phyloP scores from a whole-genome alignment of 2,797 vertebrate genomes.

The Hybognathus amarus region DNA sequence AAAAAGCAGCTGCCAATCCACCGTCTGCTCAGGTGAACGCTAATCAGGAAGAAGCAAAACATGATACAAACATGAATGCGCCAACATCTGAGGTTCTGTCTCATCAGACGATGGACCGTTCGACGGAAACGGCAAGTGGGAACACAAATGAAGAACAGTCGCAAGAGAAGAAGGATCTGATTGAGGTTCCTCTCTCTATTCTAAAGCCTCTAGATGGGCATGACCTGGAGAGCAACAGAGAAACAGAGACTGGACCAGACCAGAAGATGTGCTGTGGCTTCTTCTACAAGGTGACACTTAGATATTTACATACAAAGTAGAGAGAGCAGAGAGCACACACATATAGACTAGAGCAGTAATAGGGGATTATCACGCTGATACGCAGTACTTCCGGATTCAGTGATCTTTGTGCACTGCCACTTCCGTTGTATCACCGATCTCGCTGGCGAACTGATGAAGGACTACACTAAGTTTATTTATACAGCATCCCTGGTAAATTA shows the following conservation, averaged over 20 bases:
- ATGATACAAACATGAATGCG: slow-evolving; percentile 63
- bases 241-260: slow-evolving; percentile 83
- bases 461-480: too few relatives aligned
- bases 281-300: slow-evolving; percentile 90
- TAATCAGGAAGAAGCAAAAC: slow-evolving; percentile 63
- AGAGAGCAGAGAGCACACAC: background rate
- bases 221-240: slow-evolving; percentile 70
- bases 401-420: too few relatives aligned
- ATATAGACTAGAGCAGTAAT: too few relatives aligned
- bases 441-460: too few relatives aligned
- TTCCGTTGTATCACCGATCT: too few relatives aligned
- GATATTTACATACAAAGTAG: background rate
- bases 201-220: slow-evolving; percentile 78
- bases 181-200: slow-evolving; percentile 88
- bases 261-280: slow-evolving; percentile 99
- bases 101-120: slow-evolving; percentile 79
- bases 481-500: too few relatives aligned
- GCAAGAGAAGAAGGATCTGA: slow-evolving; percentile 79
- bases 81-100: slow-evolving; percentile 72
- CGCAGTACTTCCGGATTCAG: too few relatives aligned
- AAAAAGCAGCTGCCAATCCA: slow-evolving; percentile 28
- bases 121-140: slow-evolving; percentile 71
- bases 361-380: too few relatives aligned
- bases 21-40: slow-evolving; percentile 56
- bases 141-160: slow-evolving; percentile 61